Percentiles rank a stretch among this genome's conserved stretches.
These are phyloP conservation scores for Coryphaenoides rupestris DNA, from an alignment of 2,113 vertebrate genomes.

Conservation along the genomic window DNA sequence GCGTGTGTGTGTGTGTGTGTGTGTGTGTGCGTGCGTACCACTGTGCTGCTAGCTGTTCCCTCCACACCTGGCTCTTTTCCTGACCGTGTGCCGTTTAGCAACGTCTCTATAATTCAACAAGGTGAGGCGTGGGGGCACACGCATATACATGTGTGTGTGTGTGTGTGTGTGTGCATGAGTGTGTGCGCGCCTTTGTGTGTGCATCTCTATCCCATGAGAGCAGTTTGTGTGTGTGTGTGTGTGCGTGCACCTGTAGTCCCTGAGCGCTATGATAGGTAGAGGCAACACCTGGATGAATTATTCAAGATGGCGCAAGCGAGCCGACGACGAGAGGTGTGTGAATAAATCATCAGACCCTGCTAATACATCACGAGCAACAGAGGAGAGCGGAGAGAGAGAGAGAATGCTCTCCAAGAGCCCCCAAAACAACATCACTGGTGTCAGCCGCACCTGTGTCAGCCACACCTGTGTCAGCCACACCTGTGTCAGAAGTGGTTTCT, in stretches of 20 bases:
- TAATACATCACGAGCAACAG: constrained; percentile 54
- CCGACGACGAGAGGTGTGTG: constrained; percentile 49
- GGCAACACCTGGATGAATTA: constrained; percentile 70
- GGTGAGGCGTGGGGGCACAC: neutral
- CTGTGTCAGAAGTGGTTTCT: too few species aligned
- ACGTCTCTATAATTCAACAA: constrained; percentile 58
- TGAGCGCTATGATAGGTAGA: constrained; percentile 63
- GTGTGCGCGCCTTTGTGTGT: too few species aligned
- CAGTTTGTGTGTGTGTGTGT: neutral
- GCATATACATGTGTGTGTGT: too few species aligned
- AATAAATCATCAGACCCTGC: constrained; percentile 67
- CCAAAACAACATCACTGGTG: constrained; percentile 46
- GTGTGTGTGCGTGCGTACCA: neutral
- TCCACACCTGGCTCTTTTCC: constrained; percentile 22
- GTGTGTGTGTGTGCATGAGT: too few species aligned
- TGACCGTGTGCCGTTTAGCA: constrained; percentile 52
- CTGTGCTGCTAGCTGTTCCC: neutral
- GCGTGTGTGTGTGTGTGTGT: neutral
- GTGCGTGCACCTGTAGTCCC: constrained; percentile 24
- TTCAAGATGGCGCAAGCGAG: constrained; percentile 59
- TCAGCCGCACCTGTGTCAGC: constrained; percentile 38
- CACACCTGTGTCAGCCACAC: constrained; percentile 31
- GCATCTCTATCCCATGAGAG: too few species aligned
- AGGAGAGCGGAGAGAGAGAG: constrained; percentile 56
- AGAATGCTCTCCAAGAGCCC: constrained; percentile 24